Evolutionary conservation across 2,888 invertebrate genomes (phyloP), one percentile per base, ranked within the genome.

Genomic region (Campoplex capitator): DNA sequence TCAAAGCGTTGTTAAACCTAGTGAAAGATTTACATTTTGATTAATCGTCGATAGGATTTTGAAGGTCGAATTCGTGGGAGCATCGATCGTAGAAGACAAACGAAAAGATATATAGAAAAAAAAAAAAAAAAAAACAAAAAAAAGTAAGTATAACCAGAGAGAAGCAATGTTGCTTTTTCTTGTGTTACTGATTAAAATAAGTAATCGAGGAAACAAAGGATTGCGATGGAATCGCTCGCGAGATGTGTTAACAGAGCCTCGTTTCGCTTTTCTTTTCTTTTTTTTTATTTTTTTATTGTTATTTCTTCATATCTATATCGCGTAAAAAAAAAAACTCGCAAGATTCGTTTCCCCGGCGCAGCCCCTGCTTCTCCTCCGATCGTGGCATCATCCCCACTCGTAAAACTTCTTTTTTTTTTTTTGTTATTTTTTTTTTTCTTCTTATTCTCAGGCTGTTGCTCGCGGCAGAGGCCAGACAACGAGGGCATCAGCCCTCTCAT

Each of bases 401-500:
- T 81, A 32, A 71, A 48, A 88, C 38, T 3, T 6, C 38, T 4
- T 6, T 62, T 58, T n/a, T 77, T 73, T 23, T 3, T 6, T 6
- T 4, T 6, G 56, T 58, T n/a, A n/a, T 77, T 73, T 3, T 6
- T 6, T 0, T 6, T 62, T 58, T n/a, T 77, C 70, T 70, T 58
- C 32, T 45, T 28, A 16, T 70, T 62, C 75, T n/a, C 79, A 70
- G 84, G 81, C 84, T 82, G 82, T 84, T 87, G 87, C 87, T 87
- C 87, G 87, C 77, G 70, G 56, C 85, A 90, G 92, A 92, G 90
- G 92, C 92, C 93, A 93, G 93, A 93, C 93, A 92, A 92, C 93
- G 93, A 92, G 93, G 93, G 93, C 93, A 93, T 92, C 93, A 93
- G 93, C 93, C 93, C 93, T 91, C 82, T 82, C 92, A 90, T 93